Conservation (phyloP, 2,797 vertebrate genomes). For the Sebastolobus alascanus region DNA sequence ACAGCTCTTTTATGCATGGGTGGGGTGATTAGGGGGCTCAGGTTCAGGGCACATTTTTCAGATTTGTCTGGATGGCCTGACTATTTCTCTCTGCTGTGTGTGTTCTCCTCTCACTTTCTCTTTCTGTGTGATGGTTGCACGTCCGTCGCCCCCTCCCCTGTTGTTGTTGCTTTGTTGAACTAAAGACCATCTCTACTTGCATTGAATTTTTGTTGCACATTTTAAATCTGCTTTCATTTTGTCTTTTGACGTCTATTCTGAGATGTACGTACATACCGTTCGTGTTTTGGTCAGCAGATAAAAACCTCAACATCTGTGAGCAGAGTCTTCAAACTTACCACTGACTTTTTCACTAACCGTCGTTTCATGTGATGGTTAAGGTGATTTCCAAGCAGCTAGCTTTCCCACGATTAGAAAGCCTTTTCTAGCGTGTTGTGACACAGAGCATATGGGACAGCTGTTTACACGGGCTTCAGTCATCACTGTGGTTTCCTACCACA, state of each 20-base stretch:
- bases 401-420: background rate
- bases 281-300: slow-evolving; percentile 4
- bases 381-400: slow-evolving; percentile 45
- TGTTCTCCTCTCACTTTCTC: slow-evolving; percentile 26
- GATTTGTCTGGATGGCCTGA: slow-evolving; percentile 69
- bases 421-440: background rate
- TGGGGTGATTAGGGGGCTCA: slow-evolving; percentile 79
- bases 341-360: background rate
- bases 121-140: background rate
- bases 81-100: slow-evolving; percentile 47
- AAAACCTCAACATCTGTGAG: slow-evolving; percentile 4
- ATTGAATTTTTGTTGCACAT: background rate
- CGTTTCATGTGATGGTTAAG: slow-evolving; percentile 3
- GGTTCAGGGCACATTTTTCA: slow-evolving; percentile 80
- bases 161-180: background rate
- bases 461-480: background rate
- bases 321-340: background rate
- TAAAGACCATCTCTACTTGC: background rate
- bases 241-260: background rate
- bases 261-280: background rate
- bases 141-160: background rate
- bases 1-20: slow-evolving; percentile 80
- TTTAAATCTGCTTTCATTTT: slow-evolving; percentile 18
- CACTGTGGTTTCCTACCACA: slow-evolving; percentile 61
- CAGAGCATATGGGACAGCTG: background rate